phyloP scores from a whole-genome alignment of 2,888 invertebrate genomes.

The Rotaria sp. region DNA sequence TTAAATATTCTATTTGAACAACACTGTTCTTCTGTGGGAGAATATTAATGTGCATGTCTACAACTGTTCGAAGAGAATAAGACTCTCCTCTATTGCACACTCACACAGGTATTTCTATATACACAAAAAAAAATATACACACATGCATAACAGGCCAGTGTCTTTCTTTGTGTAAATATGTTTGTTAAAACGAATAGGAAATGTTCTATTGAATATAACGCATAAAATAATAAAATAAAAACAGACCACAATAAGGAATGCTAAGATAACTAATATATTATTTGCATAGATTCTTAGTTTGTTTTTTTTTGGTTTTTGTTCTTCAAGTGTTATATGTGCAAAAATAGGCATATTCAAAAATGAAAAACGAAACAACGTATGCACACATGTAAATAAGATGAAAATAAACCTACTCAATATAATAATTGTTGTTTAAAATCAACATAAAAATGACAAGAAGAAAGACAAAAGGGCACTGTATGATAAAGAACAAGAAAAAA shows the following conservation, averaged over 20 bases:
- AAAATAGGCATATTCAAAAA: not conserved
- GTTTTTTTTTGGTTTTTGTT: not conserved
- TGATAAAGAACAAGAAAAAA: not conserved
- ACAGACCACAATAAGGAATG: not conserved
- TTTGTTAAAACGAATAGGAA: not conserved
- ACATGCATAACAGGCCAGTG: not conserved
- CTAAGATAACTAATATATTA: not conserved
- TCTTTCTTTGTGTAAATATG: not conserved
- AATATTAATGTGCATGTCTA: not conserved
- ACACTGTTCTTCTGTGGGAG: constrained; percentile 1
- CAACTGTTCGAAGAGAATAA: not conserved
- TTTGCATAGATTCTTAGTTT: not conserved
- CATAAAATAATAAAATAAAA: constrained; percentile 1
- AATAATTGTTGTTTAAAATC: not conserved
- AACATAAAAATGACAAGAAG: not conserved
- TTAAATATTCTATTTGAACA: not conserved
- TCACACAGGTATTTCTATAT: not conserved
- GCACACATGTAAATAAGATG: not conserved
- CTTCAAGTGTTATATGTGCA: too few species aligned
- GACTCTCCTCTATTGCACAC: not conserved
- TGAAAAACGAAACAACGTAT: not conserved
- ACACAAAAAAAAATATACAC: not conserved
- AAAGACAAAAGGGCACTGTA: constrained; percentile 27
- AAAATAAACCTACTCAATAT: not conserved
- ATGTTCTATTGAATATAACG: not conserved